Evolutionary conservation across 2,888 invertebrate genomes (phyloP), one percentile per base, ranked within the genome.

Genomic region (Alloplasta piceator): DNA sequence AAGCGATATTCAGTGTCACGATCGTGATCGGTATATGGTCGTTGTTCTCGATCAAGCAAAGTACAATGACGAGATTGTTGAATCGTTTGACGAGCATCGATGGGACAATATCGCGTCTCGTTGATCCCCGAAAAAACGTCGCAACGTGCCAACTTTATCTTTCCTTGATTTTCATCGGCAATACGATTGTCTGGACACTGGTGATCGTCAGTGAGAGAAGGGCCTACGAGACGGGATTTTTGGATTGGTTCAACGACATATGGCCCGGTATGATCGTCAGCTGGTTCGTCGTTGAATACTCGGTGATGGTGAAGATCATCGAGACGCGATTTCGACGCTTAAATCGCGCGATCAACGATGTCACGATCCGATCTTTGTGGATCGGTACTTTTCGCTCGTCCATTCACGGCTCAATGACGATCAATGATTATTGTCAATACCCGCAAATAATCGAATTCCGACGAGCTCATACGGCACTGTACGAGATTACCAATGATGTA

Each of bases 211-310:
- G 52, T 12, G 0, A 0, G 0, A 5, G 5, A 9, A 14, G 16
- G 6, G 38, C n/a, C 9, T 73, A 74, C 1, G 1, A 60, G 0
- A 0, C 55, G 0, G 6, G 2, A 5, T n/a, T 52, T 4, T 0
- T 61, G 6, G 39, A 64, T 12, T 82, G 71, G 71, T 1, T 84
- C 6, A 16, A 43, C 14, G 56, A 73, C 6, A 10, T 79, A 0
- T 0, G 83, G 4, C 85, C 85, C 0, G 5, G 10, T 0, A 43
- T 58, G 6, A 38, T 87, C 7, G n/a, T 79, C 1, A 36, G 56
- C 3, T 81, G 74, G 61, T 46, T 83, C 36, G 14, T 84, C 6
- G 43, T 82, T 5, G 86, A 87, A 43, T 87, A 87, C 63, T 78
- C 70, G 36, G 14, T 82, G 0, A 58, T 84, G 0, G 52, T 86